Evolutionary conservation across 2,797 vertebrate genomes (phyloP), one percentile per base, ranked within the genome.

Genomic region (Alectoris magna): DNA sequence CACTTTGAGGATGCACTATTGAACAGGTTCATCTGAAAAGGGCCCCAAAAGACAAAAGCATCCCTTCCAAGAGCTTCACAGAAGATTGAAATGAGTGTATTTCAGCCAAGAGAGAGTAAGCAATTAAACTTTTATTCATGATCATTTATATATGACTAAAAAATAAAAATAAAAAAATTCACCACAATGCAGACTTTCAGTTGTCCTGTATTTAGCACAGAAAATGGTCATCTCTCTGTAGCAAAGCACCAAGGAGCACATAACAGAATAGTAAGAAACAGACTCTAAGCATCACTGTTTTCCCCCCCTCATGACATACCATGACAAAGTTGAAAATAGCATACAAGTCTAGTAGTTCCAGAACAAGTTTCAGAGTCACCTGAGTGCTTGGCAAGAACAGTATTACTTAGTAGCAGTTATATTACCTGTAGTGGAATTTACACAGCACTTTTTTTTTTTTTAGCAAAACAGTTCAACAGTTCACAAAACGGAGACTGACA

Each of bases 41-140:
- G 6, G 5, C 12, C 49, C 29, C 59, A 24, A 12, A 4, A 58
- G 1, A 10, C 5, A 58, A 48, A 1, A 72, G 22, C 1, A 56
- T 11, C 7, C 12, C 48, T 74, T 68, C 27, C 27, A 43, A 73
- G 14, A 11, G 17, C 64, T 66, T 62, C 39, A 24, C 44, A 64
- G 24, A 60, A 39, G 11, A 70, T 34, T 24, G 36, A 77, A 84
- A 78, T 49, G 1, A 95, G 74, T 2, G 2, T 21, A 51, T 18
- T 38, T 34, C 21, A 93, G 74, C 7, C 81, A 90, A 9, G n/a
- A 46, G 87, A 60, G 36, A 84, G 18, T 86, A 89, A 90, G 73
- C 49, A 93, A 92, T 93, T 92, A 56, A 90, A 92, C 21, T 90
- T 96, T 96, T 95, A 96, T 96, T 96, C 85, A 88, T 77, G 24